These are phyloP conservation scores for Athetis lepigone DNA, from an alignment of 2,888 invertebrate genomes.

Conservation along the genomic window DNA sequence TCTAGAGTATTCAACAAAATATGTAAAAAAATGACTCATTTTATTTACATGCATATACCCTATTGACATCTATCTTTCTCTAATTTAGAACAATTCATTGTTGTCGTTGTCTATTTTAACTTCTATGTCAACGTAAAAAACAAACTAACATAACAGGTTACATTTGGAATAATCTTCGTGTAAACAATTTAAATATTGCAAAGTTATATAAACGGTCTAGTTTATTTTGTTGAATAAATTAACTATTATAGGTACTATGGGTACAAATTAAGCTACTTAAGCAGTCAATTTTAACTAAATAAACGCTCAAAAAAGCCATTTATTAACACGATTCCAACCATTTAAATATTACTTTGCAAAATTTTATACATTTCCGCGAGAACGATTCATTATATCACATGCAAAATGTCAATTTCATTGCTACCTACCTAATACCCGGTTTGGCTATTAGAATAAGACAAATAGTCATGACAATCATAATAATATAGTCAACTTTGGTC, in stretches of 20 bases:
- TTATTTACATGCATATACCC: too few relatives aligned
- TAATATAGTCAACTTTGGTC: constrained; percentile 22
- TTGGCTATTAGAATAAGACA: constrained; percentile 49
- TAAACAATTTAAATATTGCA: constrained; percentile 30
- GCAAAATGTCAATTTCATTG: constrained; percentile 52
- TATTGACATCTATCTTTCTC: not conserved
- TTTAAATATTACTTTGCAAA: constrained; percentile 31
- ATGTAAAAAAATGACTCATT: too few relatives aligned
- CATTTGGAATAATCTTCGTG: constrained; percentile 19
- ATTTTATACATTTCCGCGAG: constrained; percentile 35
- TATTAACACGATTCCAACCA: constrained; percentile 31
- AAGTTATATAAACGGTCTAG: constrained; percentile 16
- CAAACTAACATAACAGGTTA: constrained; percentile 23
- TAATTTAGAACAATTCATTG: not conserved
- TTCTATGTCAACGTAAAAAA: constrained; percentile 15
- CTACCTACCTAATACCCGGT: constrained; percentile 57
- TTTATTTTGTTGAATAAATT: not conserved
- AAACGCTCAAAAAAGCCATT: not conserved
- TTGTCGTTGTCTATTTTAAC: constrained; percentile 9
- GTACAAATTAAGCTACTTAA: constrained; percentile 9
- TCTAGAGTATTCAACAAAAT: too few relatives aligned
- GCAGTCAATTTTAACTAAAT: constrained; percentile 11
- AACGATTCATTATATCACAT: constrained; percentile 52
- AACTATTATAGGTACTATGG: not conserved
- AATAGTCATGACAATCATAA: constrained; percentile 53